Percentiles rank a stretch among this genome's conserved stretches.
Conservation (phyloP, 2,797 vertebrate species). For the Glossophaga mutica region DNA sequence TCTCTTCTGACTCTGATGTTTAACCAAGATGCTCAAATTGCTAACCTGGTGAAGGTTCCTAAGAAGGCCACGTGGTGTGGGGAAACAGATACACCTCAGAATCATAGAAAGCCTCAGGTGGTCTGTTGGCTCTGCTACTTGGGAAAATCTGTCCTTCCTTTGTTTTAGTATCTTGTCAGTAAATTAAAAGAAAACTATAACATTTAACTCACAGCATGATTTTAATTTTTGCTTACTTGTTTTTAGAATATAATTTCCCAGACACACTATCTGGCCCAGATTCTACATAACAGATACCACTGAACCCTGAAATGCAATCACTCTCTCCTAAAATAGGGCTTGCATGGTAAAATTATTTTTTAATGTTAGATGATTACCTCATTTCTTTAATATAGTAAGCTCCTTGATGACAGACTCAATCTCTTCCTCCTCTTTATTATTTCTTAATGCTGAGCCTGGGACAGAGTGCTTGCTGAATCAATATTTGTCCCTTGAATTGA, state of each 20-base stretch:
- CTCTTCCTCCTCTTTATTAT: neutral
- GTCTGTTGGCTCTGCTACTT: neutral
- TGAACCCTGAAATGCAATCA: neutral
- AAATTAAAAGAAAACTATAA: neutral
- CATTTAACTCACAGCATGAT: neutral
- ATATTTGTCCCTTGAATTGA: conserved; percentile 28
- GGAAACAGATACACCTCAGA: neutral
- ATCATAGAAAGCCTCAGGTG: neutral
- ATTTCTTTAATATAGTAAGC: neutral
- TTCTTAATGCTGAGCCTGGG: neutral
- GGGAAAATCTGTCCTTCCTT: neutral
- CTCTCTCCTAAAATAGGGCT: neutral
- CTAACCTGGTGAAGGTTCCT: neutral
- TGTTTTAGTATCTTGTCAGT: neutral
- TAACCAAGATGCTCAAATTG: neutral
- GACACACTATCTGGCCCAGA: neutral
- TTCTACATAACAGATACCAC: neutral
- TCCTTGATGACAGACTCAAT: neutral
- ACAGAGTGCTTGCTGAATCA: neutral
- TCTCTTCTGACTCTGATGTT: neutral
- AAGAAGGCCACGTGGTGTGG: neutral
- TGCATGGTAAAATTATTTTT: neutral
- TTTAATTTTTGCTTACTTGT: neutral
- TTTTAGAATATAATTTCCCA: neutral
- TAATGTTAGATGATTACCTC: neutral